These are phyloP conservation scores for Mastomys natalensis DNA, from an alignment of 2,113 vertebrate species.

Conservation along the genomic window DNA sequence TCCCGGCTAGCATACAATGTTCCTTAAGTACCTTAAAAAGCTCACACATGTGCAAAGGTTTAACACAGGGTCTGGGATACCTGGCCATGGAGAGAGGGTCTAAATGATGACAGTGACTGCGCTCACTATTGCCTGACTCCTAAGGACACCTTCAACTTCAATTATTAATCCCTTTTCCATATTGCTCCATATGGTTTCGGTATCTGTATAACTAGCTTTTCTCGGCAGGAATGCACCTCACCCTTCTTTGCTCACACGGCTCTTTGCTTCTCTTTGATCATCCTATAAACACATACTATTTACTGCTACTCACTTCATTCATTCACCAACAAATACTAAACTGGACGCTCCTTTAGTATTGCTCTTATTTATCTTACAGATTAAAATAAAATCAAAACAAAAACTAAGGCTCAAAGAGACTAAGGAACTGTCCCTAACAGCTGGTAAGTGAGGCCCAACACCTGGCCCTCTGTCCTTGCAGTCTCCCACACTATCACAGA, in stretches of 20 bases:
- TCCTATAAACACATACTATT: neutral
- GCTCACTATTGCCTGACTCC: neutral
- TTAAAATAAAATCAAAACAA: neutral
- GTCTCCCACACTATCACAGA: neutral
- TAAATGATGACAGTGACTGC: neutral
- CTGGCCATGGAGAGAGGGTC: neutral
- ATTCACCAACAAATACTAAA: constrained; percentile 51
- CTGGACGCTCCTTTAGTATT: neutral
- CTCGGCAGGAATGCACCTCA: neutral
- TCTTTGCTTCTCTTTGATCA: constrained; percentile 23
- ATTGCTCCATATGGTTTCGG: neutral
- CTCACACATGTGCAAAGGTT: neutral
- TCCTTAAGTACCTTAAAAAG: constrained; percentile 38
- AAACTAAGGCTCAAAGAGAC: constrained; percentile 44
- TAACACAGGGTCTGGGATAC: neutral
- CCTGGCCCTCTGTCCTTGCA: neutral
- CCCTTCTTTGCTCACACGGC: too few species aligned
- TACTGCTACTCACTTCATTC: neutral
- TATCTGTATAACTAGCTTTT: neutral
- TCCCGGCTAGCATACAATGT: neutral
- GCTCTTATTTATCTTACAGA: constrained; percentile 45
- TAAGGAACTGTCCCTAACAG: constrained; percentile 12
- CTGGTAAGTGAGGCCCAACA: neutral
- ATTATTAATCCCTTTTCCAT: constrained; percentile 44
- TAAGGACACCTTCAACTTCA: constrained; percentile 3